Evolutionary conservation across 2,113 vertebrate genomes (phyloP).

Genomic region (Dendropsophus ebraccatus): DNA sequence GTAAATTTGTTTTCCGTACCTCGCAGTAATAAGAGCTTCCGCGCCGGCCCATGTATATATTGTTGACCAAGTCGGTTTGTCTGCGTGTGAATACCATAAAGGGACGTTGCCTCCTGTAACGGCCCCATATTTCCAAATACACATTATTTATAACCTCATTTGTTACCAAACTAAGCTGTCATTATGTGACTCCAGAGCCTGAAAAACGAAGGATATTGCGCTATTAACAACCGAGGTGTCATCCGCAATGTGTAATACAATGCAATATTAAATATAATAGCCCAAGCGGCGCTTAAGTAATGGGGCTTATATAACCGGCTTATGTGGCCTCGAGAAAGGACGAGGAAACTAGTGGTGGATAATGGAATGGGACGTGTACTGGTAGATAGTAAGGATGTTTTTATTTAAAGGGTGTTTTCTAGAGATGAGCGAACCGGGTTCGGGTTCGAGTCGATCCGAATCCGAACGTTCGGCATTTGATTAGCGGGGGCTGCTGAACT

Average conservation of each 20-base stretch:
- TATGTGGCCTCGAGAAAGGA: background rate
- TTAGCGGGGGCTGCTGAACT: too few species aligned
- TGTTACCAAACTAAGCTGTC: slow-evolving; percentile 45
- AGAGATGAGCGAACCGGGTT: too few species aligned
- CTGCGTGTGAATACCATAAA: slow-evolving; percentile 25
- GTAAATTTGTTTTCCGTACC: slow-evolving; percentile 55
- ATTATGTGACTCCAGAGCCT: slow-evolving; percentile 42
- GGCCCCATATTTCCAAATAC: slow-evolving; percentile 44
- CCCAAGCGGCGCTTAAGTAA: background rate
- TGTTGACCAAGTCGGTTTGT: slow-evolving; percentile 49
- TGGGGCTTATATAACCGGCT: slow-evolving; percentile 6
- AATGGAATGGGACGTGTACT: background rate
- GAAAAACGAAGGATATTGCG: slow-evolving; percentile 46
- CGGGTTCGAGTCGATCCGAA: too few species aligned
- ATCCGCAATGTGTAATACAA: background rate
- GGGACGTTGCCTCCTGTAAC: slow-evolving; percentile 16
- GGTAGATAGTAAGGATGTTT: background rate
- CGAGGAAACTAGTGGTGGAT: background rate
- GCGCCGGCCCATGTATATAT: slow-evolving; percentile 20
- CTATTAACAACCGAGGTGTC: slow-evolving; percentile 40
- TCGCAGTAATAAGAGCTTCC: slow-evolving; percentile 37
- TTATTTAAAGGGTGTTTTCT: too few species aligned
- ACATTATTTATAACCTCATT: slow-evolving; percentile 54
- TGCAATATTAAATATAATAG: slow-evolving; percentile 17
- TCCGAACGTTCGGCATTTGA: too few species aligned